Evolutionary conservation across 2,888 invertebrate species (phyloP), one percentile per base, ranked within the genome.

Genomic region (Drosophila parthenogenetica): DNA sequence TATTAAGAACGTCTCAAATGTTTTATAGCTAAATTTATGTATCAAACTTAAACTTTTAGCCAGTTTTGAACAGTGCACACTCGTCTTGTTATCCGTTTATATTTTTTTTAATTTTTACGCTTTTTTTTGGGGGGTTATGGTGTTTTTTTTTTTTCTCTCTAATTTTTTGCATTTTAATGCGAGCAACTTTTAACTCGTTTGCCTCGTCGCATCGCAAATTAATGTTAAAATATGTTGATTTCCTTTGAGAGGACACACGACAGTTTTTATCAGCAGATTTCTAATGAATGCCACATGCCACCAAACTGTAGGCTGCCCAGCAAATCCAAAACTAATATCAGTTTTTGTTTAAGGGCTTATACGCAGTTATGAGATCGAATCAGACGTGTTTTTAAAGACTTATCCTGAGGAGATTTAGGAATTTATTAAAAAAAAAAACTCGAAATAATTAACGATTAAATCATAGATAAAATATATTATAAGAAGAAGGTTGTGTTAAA

Each of bases 221-320:
- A 86, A 83, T 79, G 79, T 67, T 76, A 81, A 86, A 83, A 83
- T 83, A 86, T 83, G 81, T 77, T 81, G 83, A 83, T 83, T 86
- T 77, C 77, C 78, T 86, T 83, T 77, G 79, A 81, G 81, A 69
- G 68, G 42, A 13, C 45, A 32, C 62, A 11, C 37, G 46, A 51
- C 62, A 51, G 73, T 55, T 62, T 43, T 54, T 61, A 29, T 46
- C 22, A 14, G 51, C 67, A 50, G 40, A 51, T 57, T 76, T 76
- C 79, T 73, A 79, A 79, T 69, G 71, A 81, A 73, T 70, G 65
- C 61, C 63, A 57, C 65, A 69, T 51, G 62, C 42, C 55, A 35
- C 46, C 61, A 16, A 32, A 45, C 50, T 53, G 25, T 32, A 7
- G 45, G 32, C 11, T 46, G 62, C 49, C 48, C 69, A 63, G 63